These are phyloP conservation scores for Trichosurus vulpecula DNA, from an alignment of 2,797 vertebrate genomes.

Conservation along the genomic window DNA sequence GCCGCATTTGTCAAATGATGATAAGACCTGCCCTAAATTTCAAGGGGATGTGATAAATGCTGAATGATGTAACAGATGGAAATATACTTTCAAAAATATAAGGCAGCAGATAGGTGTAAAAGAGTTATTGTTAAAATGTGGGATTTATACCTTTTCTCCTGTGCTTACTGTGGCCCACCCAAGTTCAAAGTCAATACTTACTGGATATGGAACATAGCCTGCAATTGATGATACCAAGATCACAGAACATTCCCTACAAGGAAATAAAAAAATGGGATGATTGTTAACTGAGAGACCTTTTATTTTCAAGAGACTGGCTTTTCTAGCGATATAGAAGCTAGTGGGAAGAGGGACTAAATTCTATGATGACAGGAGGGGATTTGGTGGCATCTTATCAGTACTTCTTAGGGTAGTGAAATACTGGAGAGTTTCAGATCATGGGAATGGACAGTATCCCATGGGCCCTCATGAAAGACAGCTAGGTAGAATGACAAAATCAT, in stretches of 20 bases:
- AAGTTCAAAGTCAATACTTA: constrained; percentile 62
- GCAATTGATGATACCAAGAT: constrained; percentile 88
- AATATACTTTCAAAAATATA: neutral
- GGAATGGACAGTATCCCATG: neutral
- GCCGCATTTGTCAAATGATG: neutral
- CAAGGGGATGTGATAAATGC: neutral
- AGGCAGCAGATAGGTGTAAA: neutral
- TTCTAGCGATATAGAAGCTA: neutral
- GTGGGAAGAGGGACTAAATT: neutral
- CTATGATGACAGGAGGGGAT: neutral
- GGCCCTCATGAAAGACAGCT: neutral
- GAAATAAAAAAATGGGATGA: neutral
- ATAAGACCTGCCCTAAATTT: neutral
- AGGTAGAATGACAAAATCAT: neutral
- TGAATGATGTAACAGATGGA: neutral
- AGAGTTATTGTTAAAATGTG: neutral
- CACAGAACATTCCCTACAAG: constrained; percentile 88
- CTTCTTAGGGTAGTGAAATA: neutral
- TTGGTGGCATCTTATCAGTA: neutral
- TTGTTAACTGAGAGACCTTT: neutral
- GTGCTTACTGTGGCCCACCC: neutral
- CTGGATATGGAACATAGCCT: constrained; percentile 86
- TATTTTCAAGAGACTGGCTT: constrained; percentile 25
- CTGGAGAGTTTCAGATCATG: neutral
- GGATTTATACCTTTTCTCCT: neutral